These are phyloP conservation scores for Lampris incognitus DNA, from an alignment of 2,113 vertebrate genomes.

Conservation along the genomic window DNA sequence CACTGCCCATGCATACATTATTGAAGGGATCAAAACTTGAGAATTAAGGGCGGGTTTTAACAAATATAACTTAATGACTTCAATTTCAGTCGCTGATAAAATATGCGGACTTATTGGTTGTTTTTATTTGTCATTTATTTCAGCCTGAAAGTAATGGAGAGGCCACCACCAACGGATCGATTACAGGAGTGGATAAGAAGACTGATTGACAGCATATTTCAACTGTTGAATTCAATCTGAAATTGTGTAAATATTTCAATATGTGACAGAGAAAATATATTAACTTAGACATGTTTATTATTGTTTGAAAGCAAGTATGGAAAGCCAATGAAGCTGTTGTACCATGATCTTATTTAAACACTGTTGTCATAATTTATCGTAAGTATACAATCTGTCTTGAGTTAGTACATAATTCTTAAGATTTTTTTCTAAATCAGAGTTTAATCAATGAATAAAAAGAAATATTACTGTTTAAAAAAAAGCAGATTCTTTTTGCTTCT, in stretches of 20 bases:
- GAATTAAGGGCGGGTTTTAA: no score
- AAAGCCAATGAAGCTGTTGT: no score
- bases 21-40: no score
- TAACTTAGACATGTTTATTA: constrained; percentile 32
- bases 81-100: neutral
- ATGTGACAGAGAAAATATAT: constrained; percentile 34
- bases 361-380: neutral
- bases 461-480: neutral
- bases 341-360: neutral
- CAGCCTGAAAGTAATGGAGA: constrained; percentile 75
- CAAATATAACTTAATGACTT: no score
- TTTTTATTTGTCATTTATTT: constrained; percentile 42
- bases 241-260: constrained; percentile 63
- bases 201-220: constrained; percentile 70
- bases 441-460: neutral
- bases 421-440: constrained; percentile 2
- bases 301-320: neutral
- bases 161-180: constrained; percentile 69
- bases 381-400: no score
- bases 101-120: neutral
- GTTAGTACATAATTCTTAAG: no score
- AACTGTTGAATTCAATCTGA: constrained; percentile 15
- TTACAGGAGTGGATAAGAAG: constrained; percentile 84
- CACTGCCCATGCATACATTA: no score
- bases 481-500: neutral